Conservation (phyloP, 2,888 invertebrate species). For the Diabrotica balteata region DNA sequence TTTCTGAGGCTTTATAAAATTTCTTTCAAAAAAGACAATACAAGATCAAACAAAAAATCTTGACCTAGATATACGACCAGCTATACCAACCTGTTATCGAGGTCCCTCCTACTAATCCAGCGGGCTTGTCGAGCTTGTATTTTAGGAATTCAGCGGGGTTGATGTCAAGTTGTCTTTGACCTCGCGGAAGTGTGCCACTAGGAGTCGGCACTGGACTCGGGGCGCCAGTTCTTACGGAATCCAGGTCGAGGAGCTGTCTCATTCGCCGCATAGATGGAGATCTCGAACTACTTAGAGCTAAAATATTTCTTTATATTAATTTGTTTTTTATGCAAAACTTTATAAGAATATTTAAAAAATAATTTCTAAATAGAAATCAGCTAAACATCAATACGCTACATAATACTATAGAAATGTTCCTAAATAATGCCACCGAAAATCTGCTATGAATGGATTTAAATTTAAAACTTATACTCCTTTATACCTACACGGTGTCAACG, state of each 20-base stretch:
- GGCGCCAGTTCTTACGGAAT: conserved; percentile 61
- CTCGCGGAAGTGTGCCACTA: conserved; percentile 77
- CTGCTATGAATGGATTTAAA: too few species aligned
- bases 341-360: too few species aligned
- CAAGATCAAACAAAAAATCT: conserved; percentile 6
- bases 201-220: conserved; percentile 81
- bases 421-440: too few species aligned
- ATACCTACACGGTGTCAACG: too few species aligned
- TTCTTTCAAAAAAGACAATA: too few species aligned
- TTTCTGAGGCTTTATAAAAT: too few species aligned
- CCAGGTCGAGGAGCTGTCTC: conserved; percentile 80
- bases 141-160: conserved; percentile 93
- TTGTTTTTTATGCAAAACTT: too few species aligned
- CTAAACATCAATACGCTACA: too few species aligned
- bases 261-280: conserved; percentile 83
- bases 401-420: too few species aligned
- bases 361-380: too few species aligned
- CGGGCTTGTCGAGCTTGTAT: conserved; percentile 87
- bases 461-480: too few species aligned
- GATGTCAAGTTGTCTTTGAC: conserved; percentile 81
- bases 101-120: conserved; percentile 50
- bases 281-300: conserved; percentile 60
- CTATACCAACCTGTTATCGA: conserved; percentile 53
- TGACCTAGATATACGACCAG: conserved; percentile 1
- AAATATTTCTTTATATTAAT: conserved; percentile 2